These are phyloP conservation scores for Blennius ocellaris DNA, from an alignment of 2,113 vertebrate genomes.

Conservation along the genomic window DNA sequence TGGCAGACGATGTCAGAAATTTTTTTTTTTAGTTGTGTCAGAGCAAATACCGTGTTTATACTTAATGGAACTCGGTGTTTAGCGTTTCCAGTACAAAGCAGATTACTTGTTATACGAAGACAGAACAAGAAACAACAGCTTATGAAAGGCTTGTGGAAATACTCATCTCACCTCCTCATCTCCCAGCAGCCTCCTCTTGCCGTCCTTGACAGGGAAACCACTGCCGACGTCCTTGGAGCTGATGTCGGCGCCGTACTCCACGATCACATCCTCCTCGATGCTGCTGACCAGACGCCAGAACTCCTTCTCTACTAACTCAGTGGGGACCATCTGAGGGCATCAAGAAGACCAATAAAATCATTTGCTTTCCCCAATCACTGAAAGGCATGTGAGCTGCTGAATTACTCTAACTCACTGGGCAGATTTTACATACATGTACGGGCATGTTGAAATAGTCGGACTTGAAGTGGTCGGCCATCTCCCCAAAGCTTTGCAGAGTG, in stretches of 20 bases:
- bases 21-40: no score
- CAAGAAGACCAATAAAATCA: constrained; percentile 3
- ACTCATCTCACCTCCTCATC: constrained; percentile 91
- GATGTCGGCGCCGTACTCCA: constrained; percentile 97
- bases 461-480: constrained; percentile 99
- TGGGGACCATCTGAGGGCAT: constrained; percentile 93
- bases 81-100: no score
- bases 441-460: constrained; percentile 99
- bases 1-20: no score
- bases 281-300: constrained; percentile 98
- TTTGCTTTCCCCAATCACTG: background rate
- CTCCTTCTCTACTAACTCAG: constrained; percentile 97
- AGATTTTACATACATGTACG: constrained; percentile 90
- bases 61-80: background rate
- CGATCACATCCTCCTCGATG: constrained; percentile 98
- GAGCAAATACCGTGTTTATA: constrained; percentile 1
- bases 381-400: background rate
- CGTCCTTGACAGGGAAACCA: constrained; percentile 93
- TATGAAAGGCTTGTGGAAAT: no score
- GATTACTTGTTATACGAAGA: no score
- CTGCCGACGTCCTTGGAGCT: constrained; percentile 98
- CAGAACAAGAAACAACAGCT: no score
- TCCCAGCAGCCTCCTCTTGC: constrained; percentile 90
- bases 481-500: constrained; percentile 95
- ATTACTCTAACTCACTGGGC: background rate